phyloP scores from a whole-genome alignment of 2,888 invertebrate species.

The Apotomis capreana region DNA sequence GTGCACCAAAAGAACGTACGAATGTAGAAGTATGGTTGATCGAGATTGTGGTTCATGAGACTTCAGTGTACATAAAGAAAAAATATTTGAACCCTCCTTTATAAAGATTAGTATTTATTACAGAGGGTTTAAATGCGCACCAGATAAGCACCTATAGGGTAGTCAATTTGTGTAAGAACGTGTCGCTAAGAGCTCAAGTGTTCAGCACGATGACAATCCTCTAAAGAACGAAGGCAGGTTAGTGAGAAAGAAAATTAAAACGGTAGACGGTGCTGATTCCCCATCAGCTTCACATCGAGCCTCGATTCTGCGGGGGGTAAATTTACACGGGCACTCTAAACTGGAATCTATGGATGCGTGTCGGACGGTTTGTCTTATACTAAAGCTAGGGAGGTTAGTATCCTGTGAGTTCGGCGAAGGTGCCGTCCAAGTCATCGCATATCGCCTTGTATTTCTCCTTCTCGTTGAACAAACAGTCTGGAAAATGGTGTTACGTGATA shows the following conservation, averaged over 20 bases:
- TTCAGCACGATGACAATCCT: slow-evolving; percentile 55
- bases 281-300: slow-evolving; percentile 32
- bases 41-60: too few relatives aligned
- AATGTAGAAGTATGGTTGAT: too few relatives aligned
- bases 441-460: slow-evolving; percentile 98
- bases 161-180: not conserved
- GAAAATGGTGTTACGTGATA: slow-evolving; percentile 79
- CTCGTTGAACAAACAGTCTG: slow-evolving; percentile 93
- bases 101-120: too few relatives aligned
- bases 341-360: slow-evolving; percentile 56
- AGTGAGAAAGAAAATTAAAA: slow-evolving; percentile 53
- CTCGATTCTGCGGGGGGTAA: slow-evolving; percentile 24
- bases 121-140: too few relatives aligned
- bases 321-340: slow-evolving; percentile 51
- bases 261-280: slow-evolving; percentile 34
- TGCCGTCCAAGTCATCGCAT: slow-evolving; percentile 98
- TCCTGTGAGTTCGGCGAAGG: slow-evolving; percentile 98
- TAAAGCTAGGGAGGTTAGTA: slow-evolving; percentile 87
- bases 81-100: too few relatives aligned
- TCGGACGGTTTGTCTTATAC: slow-evolving; percentile 71
- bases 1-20: too few relatives aligned
- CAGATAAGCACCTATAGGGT: not conserved
- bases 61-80: too few relatives aligned
- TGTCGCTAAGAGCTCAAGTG: not conserved
- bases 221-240: slow-evolving; percentile 58